A percentile compares a stretch with the other conserved stretches of the same genome.
Evolutionary conservation across 2,888 invertebrate genomes (phyloP).

Genomic region (Agonopterix alstromeriana): DNA sequence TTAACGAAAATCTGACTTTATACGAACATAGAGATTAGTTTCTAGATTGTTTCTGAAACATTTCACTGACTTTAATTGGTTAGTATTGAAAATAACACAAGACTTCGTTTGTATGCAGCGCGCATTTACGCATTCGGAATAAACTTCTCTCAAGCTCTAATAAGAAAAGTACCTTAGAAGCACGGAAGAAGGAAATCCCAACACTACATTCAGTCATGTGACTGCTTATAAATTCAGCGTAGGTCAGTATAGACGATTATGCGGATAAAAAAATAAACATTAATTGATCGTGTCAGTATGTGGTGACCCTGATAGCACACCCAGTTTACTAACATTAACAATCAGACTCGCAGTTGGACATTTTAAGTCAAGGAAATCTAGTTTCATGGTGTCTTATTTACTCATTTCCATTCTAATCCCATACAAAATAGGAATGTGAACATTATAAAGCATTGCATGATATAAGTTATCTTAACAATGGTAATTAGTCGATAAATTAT

Average conservation of each 20-base stretch:
- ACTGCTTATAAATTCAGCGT: constrained; percentile 1
- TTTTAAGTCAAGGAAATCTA: constrained; percentile 58
- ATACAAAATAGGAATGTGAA: constrained; percentile 28
- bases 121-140: too few species aligned
- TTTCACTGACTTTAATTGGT: too few species aligned
- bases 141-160: too few species aligned
- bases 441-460: constrained; percentile 31
- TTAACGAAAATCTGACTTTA: too few species aligned
- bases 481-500: constrained; percentile 15
- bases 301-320: constrained; percentile 36
- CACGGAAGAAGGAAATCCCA: constrained; percentile 4
- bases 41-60: too few species aligned
- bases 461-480: constrained; percentile 14
- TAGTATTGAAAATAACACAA: too few species aligned
- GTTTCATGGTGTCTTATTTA: constrained; percentile 41
- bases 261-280: constrained; percentile 1
- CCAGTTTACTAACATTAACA: constrained; percentile 43
- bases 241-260: constrained; percentile 1
- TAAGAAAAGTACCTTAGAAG: background rate
- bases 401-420: constrained; percentile 50
- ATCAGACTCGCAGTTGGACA: constrained; percentile 32
- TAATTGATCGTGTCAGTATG: constrained; percentile 9
- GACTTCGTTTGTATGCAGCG: too few species aligned
- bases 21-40: too few species aligned
- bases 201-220: constrained; percentile 4